Evolutionary conservation across 2,888 invertebrate species (phyloP).

Genomic region (Rotaria macrura): DNA sequence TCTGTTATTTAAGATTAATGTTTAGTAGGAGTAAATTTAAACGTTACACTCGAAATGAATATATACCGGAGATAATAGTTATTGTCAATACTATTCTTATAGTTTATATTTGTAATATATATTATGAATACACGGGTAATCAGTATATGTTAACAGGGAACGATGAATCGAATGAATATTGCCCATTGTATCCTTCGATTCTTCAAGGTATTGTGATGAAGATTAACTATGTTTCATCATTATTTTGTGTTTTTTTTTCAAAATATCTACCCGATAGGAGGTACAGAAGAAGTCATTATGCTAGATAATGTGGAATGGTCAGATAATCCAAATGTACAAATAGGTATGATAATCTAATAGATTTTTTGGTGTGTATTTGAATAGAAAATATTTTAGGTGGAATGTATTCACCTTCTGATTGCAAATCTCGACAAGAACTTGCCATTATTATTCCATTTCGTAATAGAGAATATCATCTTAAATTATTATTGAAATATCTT

Average conservation of each 20-base stretch:
- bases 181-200: background rate
- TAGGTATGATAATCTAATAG: background rate
- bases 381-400: slow-evolving; percentile 12
- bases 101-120: background rate
- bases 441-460: slow-evolving; percentile 48
- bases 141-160: background rate
- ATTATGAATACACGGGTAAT: background rate
- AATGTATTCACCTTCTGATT: slow-evolving; percentile 10
- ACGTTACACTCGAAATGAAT: background rate
- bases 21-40: background rate
- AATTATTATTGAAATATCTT: slow-evolving; percentile 51
- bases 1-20: background rate
- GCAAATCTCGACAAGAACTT: slow-evolving; percentile 36
- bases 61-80: background rate
- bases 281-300: background rate
- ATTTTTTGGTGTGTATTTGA: background rate
- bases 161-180: background rate
- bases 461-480: slow-evolving; percentile 51
- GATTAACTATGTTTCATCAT: too few species aligned
- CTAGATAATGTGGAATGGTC: background rate
- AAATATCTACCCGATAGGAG: background rate
- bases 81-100: background rate
- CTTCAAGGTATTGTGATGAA: background rate
- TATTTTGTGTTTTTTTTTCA: background rate
- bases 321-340: background rate